Conservation (phyloP, 2,113 vertebrate species). For the Nesoenas mayeri region DNA sequence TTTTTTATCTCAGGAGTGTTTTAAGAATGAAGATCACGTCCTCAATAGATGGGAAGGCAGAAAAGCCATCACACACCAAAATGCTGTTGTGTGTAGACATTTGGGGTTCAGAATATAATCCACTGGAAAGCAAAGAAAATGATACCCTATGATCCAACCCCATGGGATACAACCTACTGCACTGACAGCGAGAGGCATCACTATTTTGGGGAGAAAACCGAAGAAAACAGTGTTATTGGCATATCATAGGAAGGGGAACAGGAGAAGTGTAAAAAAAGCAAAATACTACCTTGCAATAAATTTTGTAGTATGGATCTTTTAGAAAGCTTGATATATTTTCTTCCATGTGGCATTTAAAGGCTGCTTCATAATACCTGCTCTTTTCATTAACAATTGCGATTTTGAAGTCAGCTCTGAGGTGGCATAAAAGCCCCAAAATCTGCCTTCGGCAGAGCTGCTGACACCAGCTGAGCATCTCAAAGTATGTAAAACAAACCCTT, state of each 20-base stretch:
- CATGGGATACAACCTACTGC: neutral
- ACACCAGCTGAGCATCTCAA: neutral
- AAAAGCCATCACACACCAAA: neutral
- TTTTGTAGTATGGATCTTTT: neutral
- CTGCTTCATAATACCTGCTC: neutral
- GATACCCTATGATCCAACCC: neutral
- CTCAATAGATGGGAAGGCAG: neutral
- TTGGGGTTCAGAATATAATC: neutral
- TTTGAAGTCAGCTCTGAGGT: neutral
- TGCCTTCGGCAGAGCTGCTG: neutral
- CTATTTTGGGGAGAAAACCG: rapidly evolving
- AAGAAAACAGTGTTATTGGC: rapidly evolving
- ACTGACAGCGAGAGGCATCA: neutral
- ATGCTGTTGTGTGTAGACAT: neutral
- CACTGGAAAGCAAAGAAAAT: neutral
- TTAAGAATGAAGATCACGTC: neutral
- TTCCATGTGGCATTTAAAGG: neutral
- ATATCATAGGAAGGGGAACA: neutral
- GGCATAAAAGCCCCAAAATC: neutral
- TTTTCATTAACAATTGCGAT: neutral
- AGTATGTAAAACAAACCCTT: neutral
- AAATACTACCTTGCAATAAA: neutral
- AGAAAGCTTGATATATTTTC: neutral
- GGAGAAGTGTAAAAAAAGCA: neutral
- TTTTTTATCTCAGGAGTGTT: neutral